A percentile compares a stretch with the other conserved stretches of the same genome.
phyloP scores from a whole-genome alignment of 1,140 invertebrate genomes.

The Zaprionus ornatus region DNA sequence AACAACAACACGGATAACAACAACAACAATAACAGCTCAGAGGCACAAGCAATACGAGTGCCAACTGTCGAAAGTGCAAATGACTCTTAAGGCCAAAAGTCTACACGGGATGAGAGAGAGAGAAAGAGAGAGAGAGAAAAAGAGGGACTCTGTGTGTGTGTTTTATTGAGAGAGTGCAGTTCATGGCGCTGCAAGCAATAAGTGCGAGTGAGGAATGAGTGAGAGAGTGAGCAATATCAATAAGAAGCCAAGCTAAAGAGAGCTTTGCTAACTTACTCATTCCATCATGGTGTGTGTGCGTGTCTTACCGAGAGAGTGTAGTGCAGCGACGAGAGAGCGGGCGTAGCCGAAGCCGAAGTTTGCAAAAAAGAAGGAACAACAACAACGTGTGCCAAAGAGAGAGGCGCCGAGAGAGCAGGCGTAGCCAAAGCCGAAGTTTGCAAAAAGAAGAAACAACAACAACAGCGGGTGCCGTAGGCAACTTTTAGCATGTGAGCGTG shows the following conservation, averaged over 20 bases:
- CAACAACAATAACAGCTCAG: slow-evolving; percentile 33
- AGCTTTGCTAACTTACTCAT: no score
- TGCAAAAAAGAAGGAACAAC: slow-evolving; percentile 21
- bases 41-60: slow-evolving; percentile 47
- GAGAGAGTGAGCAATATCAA: no score
- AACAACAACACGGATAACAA: slow-evolving; percentile 25
- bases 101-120: slow-evolving; percentile 32
- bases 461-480: slow-evolving; percentile 24
- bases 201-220: not conserved
- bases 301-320: not conserved
- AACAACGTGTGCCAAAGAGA: slow-evolving; percentile 1
- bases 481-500: slow-evolving; percentile 35
- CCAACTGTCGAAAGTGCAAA: slow-evolving; percentile 77
- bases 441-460: slow-evolving; percentile 15
- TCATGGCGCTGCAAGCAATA: not conserved
- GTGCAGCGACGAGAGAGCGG: not conserved
- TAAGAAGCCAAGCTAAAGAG: no score
- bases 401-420: not conserved
- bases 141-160: not conserved
- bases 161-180: not conserved
- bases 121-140: not conserved
- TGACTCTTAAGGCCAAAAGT: slow-evolving; percentile 63
- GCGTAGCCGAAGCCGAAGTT: slow-evolving; percentile 32
- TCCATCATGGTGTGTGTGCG: no score
- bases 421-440: slow-evolving; percentile 36